Evolutionary conservation across 2,113 vertebrate species (phyloP).

Genomic region (Empidonax traillii): DNA sequence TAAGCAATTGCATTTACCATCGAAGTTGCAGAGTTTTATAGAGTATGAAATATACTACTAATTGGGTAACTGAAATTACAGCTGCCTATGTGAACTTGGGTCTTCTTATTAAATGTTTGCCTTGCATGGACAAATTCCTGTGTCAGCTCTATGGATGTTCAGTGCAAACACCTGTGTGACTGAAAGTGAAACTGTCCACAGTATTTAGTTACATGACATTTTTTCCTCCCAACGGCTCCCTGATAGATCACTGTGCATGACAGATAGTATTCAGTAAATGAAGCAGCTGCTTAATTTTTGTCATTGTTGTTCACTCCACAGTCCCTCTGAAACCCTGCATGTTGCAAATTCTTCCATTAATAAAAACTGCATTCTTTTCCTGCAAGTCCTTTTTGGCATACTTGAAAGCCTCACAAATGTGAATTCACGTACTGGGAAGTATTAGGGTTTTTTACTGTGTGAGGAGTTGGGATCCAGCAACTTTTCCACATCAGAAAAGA

Average conservation of each 20-base stretch:
- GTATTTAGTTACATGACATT: conserved; percentile 52
- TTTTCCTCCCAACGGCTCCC: neutral
- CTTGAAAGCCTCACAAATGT: neutral
- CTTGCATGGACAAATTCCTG: neutral
- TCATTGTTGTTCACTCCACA: conserved; percentile 10
- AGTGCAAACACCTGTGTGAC: conserved; percentile 7
- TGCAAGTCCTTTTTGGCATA: neutral
- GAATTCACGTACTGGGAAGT: neutral
- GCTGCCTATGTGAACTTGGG: neutral
- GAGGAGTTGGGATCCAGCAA: neutral
- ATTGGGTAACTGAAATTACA: neutral
- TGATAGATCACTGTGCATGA: neutral
- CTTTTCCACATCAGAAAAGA: neutral
- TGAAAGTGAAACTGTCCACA: neutral
- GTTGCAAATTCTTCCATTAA: conserved; percentile 16
- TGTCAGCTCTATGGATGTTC: neutral
- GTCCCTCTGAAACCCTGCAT: neutral
- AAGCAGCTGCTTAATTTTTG: conserved; percentile 63
- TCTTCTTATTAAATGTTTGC: neutral
- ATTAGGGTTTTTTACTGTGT: neutral
- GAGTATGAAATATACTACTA: neutral
- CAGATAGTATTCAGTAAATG: conserved; percentile 17
- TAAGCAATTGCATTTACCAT: neutral
- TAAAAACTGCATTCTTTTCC: neutral
- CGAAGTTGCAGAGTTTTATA: neutral